Base-by-base conservation (phyloP, 2,113 vertebrate species). In the Orycteropus afer region DNA sequence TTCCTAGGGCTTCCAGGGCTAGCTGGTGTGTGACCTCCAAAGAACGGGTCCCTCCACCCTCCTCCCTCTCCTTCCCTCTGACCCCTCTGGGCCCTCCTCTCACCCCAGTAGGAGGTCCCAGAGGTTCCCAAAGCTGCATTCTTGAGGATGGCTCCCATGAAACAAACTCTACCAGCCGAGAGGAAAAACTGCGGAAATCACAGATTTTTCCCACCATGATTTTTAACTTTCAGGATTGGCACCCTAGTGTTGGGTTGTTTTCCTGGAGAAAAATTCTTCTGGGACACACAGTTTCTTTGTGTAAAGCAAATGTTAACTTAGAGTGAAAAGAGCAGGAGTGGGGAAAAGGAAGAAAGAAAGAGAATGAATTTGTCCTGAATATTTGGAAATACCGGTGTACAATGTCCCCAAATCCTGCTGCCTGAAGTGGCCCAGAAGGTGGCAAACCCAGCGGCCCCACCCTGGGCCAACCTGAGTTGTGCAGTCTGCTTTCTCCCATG, bases 401-500 rank as follows among this genome's bases (percentile, higher is more conserved):
- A 61, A 65, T 57, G 42, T 32, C 32, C 55, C 22, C 8, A 37
- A n/a, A 12, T 17, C 53, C 5, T 23, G 34, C 22, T 0, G 10
- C 20, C n/a, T 1, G 1, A 69, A 18, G n/a, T 13, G 18, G 3
- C 42, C 71, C 42, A 9, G 15, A 71, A 8, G 1, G 22, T 25
- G 61, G 8, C 63, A n/a, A 45, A 40, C 12, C 32, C 45, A 29
- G 34, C 11, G 11, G 22, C 40, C n/a, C 37, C 40, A 11, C 20
- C n/a, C 32, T 0, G 10, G 25, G 27, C 29, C 20, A 10, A 23
- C 11, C 49, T 15, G 42, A 1, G n/a, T 7, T 12, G 0, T 18
- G 29, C 34, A 53, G 32, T 12, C 9, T 0, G 1, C 12, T 61
- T 79, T 90, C 40, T 32, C 4, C 51, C 34, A 0, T 71, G 1